Percentiles rank a stretch among this genome's conserved stretches.
Evolutionary conservation across 2,113 vertebrate genomes (phyloP).

Genomic region (Dipodomys merriami): DNA sequence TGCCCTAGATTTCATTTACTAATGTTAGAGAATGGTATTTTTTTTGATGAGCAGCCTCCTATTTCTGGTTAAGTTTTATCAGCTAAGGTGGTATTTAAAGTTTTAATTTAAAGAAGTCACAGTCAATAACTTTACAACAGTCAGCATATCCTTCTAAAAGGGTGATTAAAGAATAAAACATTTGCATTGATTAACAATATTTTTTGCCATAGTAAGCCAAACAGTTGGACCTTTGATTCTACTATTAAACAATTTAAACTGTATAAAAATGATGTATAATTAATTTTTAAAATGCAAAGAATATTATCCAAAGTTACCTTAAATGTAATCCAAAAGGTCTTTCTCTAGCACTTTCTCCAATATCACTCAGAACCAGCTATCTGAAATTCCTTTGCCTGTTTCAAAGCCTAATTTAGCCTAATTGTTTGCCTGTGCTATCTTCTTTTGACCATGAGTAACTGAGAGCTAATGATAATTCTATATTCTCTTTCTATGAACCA

Average conservation of each 20-base stretch:
- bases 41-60: constrained; percentile 39
- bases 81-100: constrained; percentile 46
- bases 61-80: constrained; percentile 57
- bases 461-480: background rate
- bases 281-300: constrained; percentile 41
- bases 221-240: constrained; percentile 1
- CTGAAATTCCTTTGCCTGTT: background rate
- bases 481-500: constrained; percentile 37
- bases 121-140: constrained; percentile 45
- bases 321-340: background rate
- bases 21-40: constrained; percentile 46
- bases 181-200: constrained; percentile 7
- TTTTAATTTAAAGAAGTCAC: constrained; percentile 55
- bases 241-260: background rate
- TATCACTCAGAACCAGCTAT: background rate
- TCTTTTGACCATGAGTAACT: background rate
- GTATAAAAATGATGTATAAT: background rate
- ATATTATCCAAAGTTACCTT: background rate
- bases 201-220: constrained; percentile 10
- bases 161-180: constrained; percentile 14
- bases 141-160: constrained; percentile 43
- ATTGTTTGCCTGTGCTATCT: background rate
- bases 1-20: constrained; percentile 71
- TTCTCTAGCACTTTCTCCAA: background rate
- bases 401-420: background rate